Conservation (phyloP, 2,888 invertebrate species). For the Tigriopus californicus region DNA sequence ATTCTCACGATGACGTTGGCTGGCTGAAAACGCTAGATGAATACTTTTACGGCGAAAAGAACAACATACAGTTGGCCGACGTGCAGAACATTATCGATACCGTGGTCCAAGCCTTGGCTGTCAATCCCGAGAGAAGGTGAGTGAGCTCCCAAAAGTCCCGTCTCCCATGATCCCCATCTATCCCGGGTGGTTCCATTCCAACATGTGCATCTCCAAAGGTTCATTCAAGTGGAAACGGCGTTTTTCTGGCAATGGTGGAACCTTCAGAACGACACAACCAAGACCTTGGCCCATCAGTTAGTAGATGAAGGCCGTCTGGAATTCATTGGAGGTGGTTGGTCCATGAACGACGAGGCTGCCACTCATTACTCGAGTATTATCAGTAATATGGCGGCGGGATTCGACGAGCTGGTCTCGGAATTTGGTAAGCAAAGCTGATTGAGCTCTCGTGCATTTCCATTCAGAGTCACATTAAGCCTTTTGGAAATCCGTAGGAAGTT, state of each 20-base stretch:
- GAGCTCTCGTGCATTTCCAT: no score
- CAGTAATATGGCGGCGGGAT: slow-evolving; percentile 24
- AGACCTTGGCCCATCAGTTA: slow-evolving; percentile 41
- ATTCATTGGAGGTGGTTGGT: slow-evolving; percentile 25
- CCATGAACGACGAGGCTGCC: slow-evolving; percentile 25
- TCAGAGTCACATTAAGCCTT: no score
- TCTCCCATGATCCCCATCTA: no score
- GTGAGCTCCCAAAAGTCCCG: no score
- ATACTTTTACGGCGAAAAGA: slow-evolving; percentile 30
- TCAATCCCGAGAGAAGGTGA: slow-evolving; percentile 23
- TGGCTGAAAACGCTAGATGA: slow-evolving; percentile 36
- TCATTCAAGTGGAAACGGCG: slow-evolving; percentile 32
- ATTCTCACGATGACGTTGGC: slow-evolving; percentile 38
- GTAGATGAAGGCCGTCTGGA: slow-evolving; percentile 32
- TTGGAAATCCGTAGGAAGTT: not conserved
- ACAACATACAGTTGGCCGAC: slow-evolving; percentile 22
- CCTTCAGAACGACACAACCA: slow-evolving; percentile 39
- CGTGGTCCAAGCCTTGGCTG: slow-evolving; percentile 26
- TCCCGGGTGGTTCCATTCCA: no score
- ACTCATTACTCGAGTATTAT: slow-evolving; percentile 23
- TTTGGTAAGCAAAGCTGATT: not conserved
- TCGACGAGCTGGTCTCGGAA: slow-evolving; percentile 17
- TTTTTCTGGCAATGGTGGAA: slow-evolving; percentile 48
- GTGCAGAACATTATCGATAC: slow-evolving; percentile 33
- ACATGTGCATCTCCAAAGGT: slow-evolving; percentile 21